Evolutionary conservation across 2,113 vertebrate species (phyloP).

Genomic region (Mormyrus lacerda): DNA sequence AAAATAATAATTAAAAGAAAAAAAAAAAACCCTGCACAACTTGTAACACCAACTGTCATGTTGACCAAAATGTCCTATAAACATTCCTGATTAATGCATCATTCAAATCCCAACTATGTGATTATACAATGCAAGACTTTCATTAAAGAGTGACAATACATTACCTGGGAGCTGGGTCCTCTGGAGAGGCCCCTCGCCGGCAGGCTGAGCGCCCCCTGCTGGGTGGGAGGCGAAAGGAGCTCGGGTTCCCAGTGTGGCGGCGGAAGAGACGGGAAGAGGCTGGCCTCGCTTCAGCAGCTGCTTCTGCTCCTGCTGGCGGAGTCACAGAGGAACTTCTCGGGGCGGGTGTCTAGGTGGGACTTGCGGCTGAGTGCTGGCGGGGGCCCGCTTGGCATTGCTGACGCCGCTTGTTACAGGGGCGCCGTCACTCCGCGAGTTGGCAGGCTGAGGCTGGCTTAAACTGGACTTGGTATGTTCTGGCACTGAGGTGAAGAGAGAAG

Average conservation of each 20-base stretch:
- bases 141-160: too few relatives aligned
- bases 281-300: constrained; percentile 77
- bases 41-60: not conserved
- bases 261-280: constrained; percentile 57
- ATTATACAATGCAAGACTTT: not conserved
- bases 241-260: constrained; percentile 77
- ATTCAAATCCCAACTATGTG: not conserved
- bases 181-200: constrained; percentile 67
- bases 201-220: constrained; percentile 66
- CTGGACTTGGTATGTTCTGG: constrained; percentile 81
- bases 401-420: constrained; percentile 73
- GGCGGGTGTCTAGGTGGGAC: constrained; percentile 73
- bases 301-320: constrained; percentile 81
- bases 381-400: constrained; percentile 91
- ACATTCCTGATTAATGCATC: not conserved
- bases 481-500: constrained; percentile 54
- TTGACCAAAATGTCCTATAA: not conserved
- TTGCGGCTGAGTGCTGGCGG: constrained; percentile 70
- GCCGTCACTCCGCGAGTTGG: constrained; percentile 64
- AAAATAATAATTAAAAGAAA: too few relatives aligned
- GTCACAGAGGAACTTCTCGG: constrained; percentile 77
- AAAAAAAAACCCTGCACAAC: not conserved
- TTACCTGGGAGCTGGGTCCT: constrained; percentile 57
- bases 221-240: constrained; percentile 64
- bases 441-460: constrained; percentile 77